Evolutionary conservation across 1,140 invertebrate genomes (phyloP).

Genomic region (Trichonephila inaurata): DNA sequence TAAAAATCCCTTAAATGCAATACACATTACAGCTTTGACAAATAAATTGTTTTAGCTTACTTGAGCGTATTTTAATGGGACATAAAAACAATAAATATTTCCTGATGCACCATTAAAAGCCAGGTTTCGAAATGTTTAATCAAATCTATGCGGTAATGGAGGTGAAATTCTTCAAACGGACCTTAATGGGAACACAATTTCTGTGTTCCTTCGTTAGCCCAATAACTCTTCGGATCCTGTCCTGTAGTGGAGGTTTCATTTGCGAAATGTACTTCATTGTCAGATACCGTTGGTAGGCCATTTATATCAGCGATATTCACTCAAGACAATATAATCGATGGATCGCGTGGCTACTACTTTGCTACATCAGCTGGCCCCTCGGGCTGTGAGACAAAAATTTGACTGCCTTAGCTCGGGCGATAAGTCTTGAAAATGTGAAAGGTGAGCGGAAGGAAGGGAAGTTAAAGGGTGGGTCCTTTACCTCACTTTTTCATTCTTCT

Average conservation of each 20-base stretch:
- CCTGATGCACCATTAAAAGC: too few relatives aligned
- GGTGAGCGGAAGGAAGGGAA: slow-evolving; percentile 61
- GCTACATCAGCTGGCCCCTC: background rate
- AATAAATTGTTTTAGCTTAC: too few relatives aligned
- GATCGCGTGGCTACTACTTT: slow-evolving; percentile 28
- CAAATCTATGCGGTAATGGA: background rate
- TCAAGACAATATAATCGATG: slow-evolving; percentile 45
- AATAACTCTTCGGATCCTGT: background rate
- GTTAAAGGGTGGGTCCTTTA: slow-evolving; percentile 50
- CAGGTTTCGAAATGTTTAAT: too few relatives aligned
- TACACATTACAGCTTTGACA: too few relatives aligned
- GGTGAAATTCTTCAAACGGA: background rate
- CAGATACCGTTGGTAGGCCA: background rate
- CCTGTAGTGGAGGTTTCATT: background rate
- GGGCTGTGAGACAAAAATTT: slow-evolving; percentile 18
- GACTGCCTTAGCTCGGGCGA: background rate
- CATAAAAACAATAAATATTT: too few relatives aligned
- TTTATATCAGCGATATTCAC: background rate
- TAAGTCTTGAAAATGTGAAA: slow-evolving; percentile 65
- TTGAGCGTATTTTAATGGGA: too few relatives aligned
- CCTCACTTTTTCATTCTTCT: slow-evolving; percentile 51
- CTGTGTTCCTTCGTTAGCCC: too few relatives aligned
- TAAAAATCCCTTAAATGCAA: too few relatives aligned
- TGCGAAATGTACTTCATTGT: slow-evolving; percentile 10
- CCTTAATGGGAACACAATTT: background rate